A percentile compares a stretch with the other conserved stretches of the same genome.
phyloP scores from a whole-genome alignment of 2,888 invertebrate species.

The Plusia festucae region DNA sequence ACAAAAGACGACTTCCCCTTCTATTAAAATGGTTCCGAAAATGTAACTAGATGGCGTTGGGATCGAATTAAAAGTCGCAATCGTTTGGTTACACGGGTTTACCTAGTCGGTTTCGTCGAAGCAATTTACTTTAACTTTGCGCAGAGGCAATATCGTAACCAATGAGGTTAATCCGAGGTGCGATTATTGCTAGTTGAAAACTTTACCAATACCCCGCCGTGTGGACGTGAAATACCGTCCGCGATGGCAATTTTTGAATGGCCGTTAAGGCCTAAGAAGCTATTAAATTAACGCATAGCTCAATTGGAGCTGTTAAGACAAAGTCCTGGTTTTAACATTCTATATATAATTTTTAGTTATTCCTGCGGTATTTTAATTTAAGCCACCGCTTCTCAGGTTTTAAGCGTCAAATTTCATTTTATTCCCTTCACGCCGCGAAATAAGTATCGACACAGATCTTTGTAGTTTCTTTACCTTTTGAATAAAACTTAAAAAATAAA shows the following conservation, averaged over 20 bases:
- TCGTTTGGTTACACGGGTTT: background rate
- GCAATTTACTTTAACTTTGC: constrained; percentile 91
- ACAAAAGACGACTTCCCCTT: background rate
- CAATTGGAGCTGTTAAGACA: no score
- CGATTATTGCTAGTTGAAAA: constrained; percentile 98
- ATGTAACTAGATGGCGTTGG: constrained; percentile 5
- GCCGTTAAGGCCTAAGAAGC: constrained; percentile 76
- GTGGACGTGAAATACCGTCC: constrained; percentile 96
- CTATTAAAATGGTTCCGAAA: background rate
- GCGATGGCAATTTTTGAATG: constrained; percentile 96
- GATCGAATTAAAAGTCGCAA: background rate
- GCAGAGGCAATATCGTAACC: constrained; percentile 98
- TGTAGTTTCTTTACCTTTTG: no score
- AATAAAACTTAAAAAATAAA: no score
- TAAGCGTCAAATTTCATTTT: no score
- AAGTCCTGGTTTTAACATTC: no score
- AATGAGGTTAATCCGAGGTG: constrained; percentile 96
- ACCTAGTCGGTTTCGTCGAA: background rate
- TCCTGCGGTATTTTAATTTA: no score
- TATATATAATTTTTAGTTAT: no score
- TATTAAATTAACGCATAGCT: no score
- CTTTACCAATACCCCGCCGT: constrained; percentile 97
- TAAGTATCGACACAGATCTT: no score
- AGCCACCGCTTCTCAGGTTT: no score
- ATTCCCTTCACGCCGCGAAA: no score